Conservation (phyloP, 2,797 vertebrate species). For the Chrosomus eos region DNA sequence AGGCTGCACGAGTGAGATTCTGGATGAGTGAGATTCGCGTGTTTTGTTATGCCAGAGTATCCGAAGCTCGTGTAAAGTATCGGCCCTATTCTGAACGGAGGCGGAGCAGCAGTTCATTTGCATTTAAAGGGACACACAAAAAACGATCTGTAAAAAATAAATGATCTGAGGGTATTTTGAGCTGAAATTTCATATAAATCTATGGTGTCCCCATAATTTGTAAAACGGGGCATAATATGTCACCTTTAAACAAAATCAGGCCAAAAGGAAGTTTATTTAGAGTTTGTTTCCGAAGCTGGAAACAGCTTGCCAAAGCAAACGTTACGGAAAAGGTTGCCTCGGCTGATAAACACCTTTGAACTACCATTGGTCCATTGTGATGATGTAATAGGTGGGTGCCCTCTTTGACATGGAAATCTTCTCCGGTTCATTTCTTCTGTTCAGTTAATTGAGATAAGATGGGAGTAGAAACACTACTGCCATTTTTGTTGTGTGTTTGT, state of each 20-base stretch:
- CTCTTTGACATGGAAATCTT: background rate
- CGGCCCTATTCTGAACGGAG: too few relatives aligned
- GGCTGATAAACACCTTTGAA: background rate
- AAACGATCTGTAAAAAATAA: too few relatives aligned
- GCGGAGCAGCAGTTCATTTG: too few relatives aligned
- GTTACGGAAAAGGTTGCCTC: background rate
- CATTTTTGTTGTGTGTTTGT: background rate
- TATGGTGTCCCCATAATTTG: too few relatives aligned
- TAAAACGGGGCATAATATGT: too few relatives aligned
- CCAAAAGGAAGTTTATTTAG: background rate
- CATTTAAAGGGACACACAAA: too few relatives aligned
- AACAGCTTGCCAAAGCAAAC: background rate
- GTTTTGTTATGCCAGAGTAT: too few relatives aligned
- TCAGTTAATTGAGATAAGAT: background rate
- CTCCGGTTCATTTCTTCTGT: background rate
- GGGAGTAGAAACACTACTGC: background rate
- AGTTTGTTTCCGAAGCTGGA: accelerated
- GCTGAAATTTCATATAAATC: too few relatives aligned
- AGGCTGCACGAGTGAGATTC: too few relatives aligned
- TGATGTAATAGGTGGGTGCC: background rate
- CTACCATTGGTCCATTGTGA: background rate
- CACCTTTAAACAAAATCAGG: background rate
- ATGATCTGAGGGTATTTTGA: too few relatives aligned
- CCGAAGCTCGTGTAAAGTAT: too few relatives aligned
- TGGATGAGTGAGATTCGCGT: too few relatives aligned